phyloP scores from a whole-genome alignment of 2,888 invertebrate species.

The Brenthis hecate region DNA sequence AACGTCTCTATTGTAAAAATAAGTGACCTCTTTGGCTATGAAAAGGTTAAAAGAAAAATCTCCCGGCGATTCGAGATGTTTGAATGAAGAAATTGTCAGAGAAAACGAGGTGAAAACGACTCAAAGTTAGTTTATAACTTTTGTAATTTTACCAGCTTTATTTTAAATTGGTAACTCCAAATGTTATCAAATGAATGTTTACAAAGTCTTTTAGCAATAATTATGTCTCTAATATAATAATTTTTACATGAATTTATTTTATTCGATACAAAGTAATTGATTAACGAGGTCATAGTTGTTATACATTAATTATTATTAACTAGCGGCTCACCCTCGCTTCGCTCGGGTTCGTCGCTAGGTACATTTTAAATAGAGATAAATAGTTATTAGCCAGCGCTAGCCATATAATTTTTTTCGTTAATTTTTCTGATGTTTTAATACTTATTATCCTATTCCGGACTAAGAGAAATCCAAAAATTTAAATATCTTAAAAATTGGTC shows the following conservation, averaged over 20 bases:
- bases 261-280: too few species aligned
- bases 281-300: too few species aligned
- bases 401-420: too few species aligned
- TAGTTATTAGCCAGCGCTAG: too few species aligned
- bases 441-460: too few species aligned
- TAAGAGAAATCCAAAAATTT: too few species aligned
- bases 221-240: neutral
- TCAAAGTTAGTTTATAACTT: constrained; percentile 12
- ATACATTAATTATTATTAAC: too few species aligned
- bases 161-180: constrained; percentile 3
- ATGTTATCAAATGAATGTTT: neutral
- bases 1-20: constrained; percentile 36
- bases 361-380: too few species aligned
- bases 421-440: too few species aligned
- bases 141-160: constrained; percentile 14
- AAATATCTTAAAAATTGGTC: too few species aligned
- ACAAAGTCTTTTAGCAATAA: neutral
- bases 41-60: constrained; percentile 39
- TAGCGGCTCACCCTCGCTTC: too few species aligned
- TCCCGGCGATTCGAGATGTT: constrained; percentile 27
- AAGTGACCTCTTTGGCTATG: constrained; percentile 38
- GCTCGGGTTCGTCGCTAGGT: too few species aligned
- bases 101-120: constrained; percentile 14
- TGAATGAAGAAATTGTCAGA: constrained; percentile 16
- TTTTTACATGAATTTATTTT: neutral